These are phyloP conservation scores for Paraplagusia blochii DNA, from an alignment of 2,113 vertebrate genomes.

Conservation along the genomic window DNA sequence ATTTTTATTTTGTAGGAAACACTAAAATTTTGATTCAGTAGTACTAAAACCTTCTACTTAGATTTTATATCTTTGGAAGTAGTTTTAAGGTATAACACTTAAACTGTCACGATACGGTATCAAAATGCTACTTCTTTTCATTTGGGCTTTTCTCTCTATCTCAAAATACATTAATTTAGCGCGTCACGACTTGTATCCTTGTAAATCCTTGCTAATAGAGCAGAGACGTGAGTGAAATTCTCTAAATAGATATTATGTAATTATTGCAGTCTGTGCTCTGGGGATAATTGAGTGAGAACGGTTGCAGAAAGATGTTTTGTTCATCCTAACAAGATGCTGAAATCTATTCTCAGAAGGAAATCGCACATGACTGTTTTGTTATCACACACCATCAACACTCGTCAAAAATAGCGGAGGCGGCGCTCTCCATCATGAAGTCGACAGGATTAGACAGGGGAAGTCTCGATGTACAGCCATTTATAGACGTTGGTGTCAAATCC, in stretches of 20 bases:
- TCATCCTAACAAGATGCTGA: constrained; percentile 26
- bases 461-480: no score
- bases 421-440: no score
- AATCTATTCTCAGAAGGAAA: constrained; percentile 21
- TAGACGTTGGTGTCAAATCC: no score
- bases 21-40: no score
- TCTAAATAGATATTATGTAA: not conserved
- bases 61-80: no score
- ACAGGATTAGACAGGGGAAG: no score
- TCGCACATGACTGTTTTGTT: constrained; percentile 29
- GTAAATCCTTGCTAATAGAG: not conserved
- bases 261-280: constrained; percentile 12
- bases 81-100: not conserved
- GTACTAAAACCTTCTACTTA: no score
- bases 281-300: not conserved
- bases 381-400: constrained; percentile 8
- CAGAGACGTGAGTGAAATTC: constrained; percentile 4
- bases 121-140: not conserved
- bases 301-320: constrained; percentile 13
- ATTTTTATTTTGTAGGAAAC: no score
- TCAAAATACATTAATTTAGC: not conserved
- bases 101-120: not conserved
- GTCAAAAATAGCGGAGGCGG: not conserved
- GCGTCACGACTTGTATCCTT: not conserved
- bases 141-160: not conserved